These are phyloP conservation scores for Harpalus rubripes DNA, from an alignment of 2,888 invertebrate species.

Conservation along the genomic window DNA sequence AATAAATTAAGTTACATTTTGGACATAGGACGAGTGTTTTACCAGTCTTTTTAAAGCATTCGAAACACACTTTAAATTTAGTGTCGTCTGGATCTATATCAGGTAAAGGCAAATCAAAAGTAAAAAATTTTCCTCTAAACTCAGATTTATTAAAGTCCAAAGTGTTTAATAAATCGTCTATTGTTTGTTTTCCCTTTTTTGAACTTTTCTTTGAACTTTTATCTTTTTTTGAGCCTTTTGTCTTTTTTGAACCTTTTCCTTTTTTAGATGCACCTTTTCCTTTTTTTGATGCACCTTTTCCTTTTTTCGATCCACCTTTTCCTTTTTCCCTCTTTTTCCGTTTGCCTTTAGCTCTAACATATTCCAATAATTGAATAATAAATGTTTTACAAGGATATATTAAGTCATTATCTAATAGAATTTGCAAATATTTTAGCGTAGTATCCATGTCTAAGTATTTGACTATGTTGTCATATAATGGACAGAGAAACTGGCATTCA, in stretches of 20 bases:
- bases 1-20: slow-evolving; percentile 73
- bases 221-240: not conserved
- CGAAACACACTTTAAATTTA: slow-evolving; percentile 74
- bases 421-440: slow-evolving; percentile 70
- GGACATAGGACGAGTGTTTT: slow-evolving; percentile 73
- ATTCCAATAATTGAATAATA: slow-evolving; percentile 63
- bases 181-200: not conserved
- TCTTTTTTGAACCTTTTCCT: slow-evolving; percentile 2
- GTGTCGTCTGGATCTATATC: slow-evolving; percentile 68
- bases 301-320: slow-evolving; percentile 61
- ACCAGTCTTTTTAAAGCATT: slow-evolving; percentile 72
- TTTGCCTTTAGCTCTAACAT: slow-evolving; percentile 68
- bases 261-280: not conserved
- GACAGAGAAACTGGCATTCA: slow-evolving; percentile 70
- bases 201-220: too few relatives aligned
- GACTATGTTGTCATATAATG: slow-evolving; percentile 70
- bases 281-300: not conserved
- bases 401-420: slow-evolving; percentile 70
- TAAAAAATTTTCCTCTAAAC: not conserved
- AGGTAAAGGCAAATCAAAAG: slow-evolving; percentile 27
- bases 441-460: slow-evolving; percentile 71
- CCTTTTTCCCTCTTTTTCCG: slow-evolving; percentile 66
- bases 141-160: slow-evolving; percentile 18
- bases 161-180: not conserved
- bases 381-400: slow-evolving; percentile 67